Base-by-base conservation (phyloP, 2,888 invertebrate species). In the Tachystola acroxantha region DNA sequence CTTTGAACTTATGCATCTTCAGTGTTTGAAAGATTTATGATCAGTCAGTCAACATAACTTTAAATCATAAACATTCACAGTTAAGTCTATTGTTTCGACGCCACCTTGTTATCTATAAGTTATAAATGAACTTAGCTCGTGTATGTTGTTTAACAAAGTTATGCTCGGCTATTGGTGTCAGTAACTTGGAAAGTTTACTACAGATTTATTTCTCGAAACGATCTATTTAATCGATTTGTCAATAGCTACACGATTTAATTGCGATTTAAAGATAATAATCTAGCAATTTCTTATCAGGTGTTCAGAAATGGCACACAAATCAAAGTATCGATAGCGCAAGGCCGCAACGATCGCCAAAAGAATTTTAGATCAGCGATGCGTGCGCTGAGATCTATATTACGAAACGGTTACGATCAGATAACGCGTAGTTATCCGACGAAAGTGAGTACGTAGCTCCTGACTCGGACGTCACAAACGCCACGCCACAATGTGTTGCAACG, bases 331-430 rank as follows among this genome's bases (percentile, higher is more conserved):
- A 46, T 45, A 53, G 47, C 57, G 58, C 78, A 76, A 78, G 78
- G 80, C 62, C 71, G 67, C 16, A 16, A 16, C n/a, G 16, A 52
- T 57, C 46, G 53, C 46, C 51, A 45, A 48, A 68, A 64, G 64
- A 68, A 69, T 68, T 65, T 63, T 57, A 48, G 64, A 61, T 58
- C 59, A 50, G 47, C 60, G 65, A 74, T 71, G 67, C 71, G 67
- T 72, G 70, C 64, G 60, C 63, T 51, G 50, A 67, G 61, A 59
- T 65, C 61, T 52, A 46, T 60, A 60, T 82, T 80, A 73, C 73
- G 73, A 73, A 78, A 84, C 56, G 39, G 43, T 36, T 52, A 35
- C 39, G 68, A 82, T 81, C 80, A 74, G 81, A 85, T 82, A 82
- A 71, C 61, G 55, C 46, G 64, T 59, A 59, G 63, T 57, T 50